A percentile compares a stretch with the other conserved stretches of the same genome.
Evolutionary conservation across 1,140 invertebrate genomes (phyloP).

Genomic region (Platorchestia sp.): DNA sequence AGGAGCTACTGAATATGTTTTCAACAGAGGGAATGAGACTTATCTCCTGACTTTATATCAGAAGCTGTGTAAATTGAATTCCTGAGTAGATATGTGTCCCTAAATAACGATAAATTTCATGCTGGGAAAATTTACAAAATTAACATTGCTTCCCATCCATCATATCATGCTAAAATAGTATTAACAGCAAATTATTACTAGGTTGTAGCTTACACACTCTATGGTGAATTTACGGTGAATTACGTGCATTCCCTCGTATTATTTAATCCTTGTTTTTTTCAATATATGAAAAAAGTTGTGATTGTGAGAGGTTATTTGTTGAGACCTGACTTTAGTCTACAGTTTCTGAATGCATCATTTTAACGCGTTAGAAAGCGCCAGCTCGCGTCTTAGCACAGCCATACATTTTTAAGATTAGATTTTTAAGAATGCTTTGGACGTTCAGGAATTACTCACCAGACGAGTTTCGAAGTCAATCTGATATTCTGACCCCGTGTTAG

Average conservation of each 20-base stretch:
- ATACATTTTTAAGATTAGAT: not conserved
- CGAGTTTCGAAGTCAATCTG: not conserved
- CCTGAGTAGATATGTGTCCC: not conserved
- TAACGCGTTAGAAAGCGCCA: not conserved
- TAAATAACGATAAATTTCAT: not conserved
- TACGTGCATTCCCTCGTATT: not conserved
- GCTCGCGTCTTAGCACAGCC: not conserved
- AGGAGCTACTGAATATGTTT: no score
- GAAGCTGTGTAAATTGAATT: not conserved
- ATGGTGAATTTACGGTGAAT: not conserved
- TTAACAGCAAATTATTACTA: not conserved
- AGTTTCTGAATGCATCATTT: not conserved
- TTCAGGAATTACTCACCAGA: not conserved
- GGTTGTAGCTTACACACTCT: not conserved
- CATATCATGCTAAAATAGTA: no score
- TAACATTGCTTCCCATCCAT: no score
- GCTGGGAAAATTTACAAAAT: not conserved
- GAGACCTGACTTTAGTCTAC: not conserved
- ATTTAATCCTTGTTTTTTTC: not conserved
- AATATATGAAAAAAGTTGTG: not conserved
- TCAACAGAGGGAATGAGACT: no score
- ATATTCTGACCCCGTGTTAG: not conserved
- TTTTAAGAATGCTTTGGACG: not conserved
- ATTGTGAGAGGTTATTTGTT: not conserved
- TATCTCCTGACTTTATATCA: not conserved